Evolutionary conservation across 2,888 invertebrate species (phyloP), one percentile per base, ranked within the genome.

Genomic region (Drosophila helvetica): DNA sequence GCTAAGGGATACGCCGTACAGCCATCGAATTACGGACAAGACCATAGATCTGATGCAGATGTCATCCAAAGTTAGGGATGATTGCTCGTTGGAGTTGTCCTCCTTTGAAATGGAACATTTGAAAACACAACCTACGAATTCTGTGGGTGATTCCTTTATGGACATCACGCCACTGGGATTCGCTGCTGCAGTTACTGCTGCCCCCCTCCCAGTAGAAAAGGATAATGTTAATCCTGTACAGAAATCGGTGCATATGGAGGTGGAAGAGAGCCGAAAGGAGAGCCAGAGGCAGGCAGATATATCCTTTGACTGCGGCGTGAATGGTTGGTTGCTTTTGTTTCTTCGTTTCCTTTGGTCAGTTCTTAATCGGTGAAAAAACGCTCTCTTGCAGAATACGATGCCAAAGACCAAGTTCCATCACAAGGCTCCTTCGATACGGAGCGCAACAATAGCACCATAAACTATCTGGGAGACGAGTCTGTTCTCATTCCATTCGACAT

Each of bases 401-500:
- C 50, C 8, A 42, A 12, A 12, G 42, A 65, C 15, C 48, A 8
- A 1, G 6, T 25, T 5, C 7, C 66, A 17, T 42, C 30, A 3
- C 38, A 51, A 18, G 22, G 33, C 12, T 54, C 43, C 38, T 46
- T 59, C n/a, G 45, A 33, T 3, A 12, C 25, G 12, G 17, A 42
- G 10, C 50, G 54, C 70, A 18, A 22, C 51, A 55, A 54, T 9
- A 55, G 61, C 15, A 61, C 69, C 22, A 55, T 53, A 1, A 15
- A 30, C 15, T 42, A 18, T 1, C 1, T 48, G 15, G 45, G 30
- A 9, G 42, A 54, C 38, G 70, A 51, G 1, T 69, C 61, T 38
- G 27, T 74, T 68, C 38, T 82, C 51, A 76, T 88, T 38, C 84
- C 89, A 4, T 61, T 75, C 15, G 84, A 88, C 52, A 75, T 76